phyloP scores from a whole-genome alignment of 2,113 vertebrate species.

The Murina feae region DNA sequence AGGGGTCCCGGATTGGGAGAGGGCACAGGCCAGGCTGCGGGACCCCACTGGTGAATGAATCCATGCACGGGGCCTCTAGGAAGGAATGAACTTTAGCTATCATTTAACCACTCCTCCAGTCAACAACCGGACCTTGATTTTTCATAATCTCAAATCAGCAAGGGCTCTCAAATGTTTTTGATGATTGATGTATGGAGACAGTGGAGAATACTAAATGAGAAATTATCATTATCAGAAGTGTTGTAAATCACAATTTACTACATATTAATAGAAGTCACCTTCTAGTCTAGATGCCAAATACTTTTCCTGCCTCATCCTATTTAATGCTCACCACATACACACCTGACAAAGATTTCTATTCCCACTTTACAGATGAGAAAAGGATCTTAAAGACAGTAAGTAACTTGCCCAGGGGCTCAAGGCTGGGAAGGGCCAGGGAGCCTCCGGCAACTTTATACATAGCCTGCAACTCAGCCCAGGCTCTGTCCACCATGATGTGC shows the following conservation, averaged over 20 bases:
- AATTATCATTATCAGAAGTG: not conserved
- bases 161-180: not conserved
- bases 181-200: not conserved
- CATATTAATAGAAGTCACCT: not conserved
- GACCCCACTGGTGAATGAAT: too few species aligned
- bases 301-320: not conserved
- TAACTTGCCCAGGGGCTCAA: not conserved
- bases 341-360: not conserved
- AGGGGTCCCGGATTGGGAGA: too few species aligned
- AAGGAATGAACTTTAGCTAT: not conserved
- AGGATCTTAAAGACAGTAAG: not conserved
- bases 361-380: not conserved
- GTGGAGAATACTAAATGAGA: not conserved
- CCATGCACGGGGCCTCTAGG: too few species aligned
- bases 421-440: not conserved
- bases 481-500: not conserved
- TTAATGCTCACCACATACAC: not conserved
- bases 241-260: not conserved
- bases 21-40: too few species aligned
- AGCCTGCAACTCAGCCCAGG: accelerated
- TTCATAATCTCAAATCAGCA: not conserved
- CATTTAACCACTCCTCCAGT: not conserved
- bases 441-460: accelerated
- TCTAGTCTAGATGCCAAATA: not conserved
- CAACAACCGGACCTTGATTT: not conserved